These are phyloP conservation scores for Leptodactylus fallax DNA, from an alignment of 2,797 vertebrate genomes.

Conservation along the genomic window DNA sequence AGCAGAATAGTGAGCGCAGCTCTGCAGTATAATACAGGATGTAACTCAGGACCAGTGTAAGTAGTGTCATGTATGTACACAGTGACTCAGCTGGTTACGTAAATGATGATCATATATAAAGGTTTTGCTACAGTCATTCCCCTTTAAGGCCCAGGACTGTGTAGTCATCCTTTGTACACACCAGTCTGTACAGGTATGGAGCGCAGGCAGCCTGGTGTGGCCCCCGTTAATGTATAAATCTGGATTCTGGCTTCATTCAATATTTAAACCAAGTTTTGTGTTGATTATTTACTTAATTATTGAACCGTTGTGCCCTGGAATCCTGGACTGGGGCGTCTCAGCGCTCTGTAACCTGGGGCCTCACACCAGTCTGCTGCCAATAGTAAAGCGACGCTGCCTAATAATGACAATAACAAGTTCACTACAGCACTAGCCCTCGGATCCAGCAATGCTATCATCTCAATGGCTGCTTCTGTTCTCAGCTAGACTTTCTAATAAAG, in stretches of 20 bases:
- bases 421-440: not conserved
- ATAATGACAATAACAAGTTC: not conserved
- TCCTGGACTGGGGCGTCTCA: not conserved
- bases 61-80: not conserved
- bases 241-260: not conserved
- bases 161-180: not conserved
- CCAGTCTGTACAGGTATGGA: not conserved
- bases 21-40: too few species aligned
- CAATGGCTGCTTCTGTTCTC: too few species aligned
- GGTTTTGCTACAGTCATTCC: not conserved
- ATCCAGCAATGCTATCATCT: not conserved
- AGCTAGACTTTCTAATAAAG: too few species aligned
- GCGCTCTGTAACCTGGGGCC: not conserved
- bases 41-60: not conserved
- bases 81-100: not conserved
- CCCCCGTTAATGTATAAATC: not conserved
- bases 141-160: not conserved
- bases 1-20: too few species aligned
- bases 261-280: not conserved
- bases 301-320: constrained; percentile 12
- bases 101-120: not conserved
- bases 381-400: not conserved
- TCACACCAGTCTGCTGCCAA: not conserved
- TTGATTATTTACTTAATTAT: constrained; percentile 33
- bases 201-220: not conserved